Base-by-base conservation (phyloP, 2,888 invertebrate species). In the Eilema depressum region DNA sequence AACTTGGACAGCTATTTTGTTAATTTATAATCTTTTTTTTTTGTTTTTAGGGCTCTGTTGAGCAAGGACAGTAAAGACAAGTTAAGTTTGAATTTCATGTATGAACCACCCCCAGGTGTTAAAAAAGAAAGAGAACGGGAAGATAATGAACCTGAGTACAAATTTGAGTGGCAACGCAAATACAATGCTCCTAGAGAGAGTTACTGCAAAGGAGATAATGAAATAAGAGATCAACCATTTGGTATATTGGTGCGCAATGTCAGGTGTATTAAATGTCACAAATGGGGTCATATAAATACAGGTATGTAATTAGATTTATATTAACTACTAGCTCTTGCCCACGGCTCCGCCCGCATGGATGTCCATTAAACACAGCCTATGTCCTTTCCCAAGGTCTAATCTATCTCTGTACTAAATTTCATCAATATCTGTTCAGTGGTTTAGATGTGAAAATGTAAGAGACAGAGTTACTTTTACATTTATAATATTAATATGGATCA, bases 141-240 rank as follows among this genome's bases (percentile, higher is more conserved):
- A 89, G 98, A 98, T 84, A 98, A 98, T 88, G 99, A 99, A 88
- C 98, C 98, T 0, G 99, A 99, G 85, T 99, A 98, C 86, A 99
- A 99, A 93, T 99, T 99, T 95, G 99, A 99, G 89, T 99, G 99
- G 99, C 99, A 99, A 92, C 96, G 99, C 63, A 99, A 99, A 91
- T 99, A 99, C 87, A 99, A 99, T 95, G 99, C 99, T 8, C 99
- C 99, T 0, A 96, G 99, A 91, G 99, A 99, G 94, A 99, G 99
- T 85, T 99, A 99, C 90, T 99, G 99, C 85, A 99, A 99, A 91
- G 99, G 99, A 25, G 99, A 99, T 90, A 98, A 99, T 77, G 98
- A 99, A 91, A 99, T 99, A 85, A 96, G 98, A 73, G 99, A 99
- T 94, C 99, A 99, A 91, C 99, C 99, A 0, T 99, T 99, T 96